Evolutionary conservation across 1,140 invertebrate species (phyloP).

Genomic region (Aphelinus certus): DNA sequence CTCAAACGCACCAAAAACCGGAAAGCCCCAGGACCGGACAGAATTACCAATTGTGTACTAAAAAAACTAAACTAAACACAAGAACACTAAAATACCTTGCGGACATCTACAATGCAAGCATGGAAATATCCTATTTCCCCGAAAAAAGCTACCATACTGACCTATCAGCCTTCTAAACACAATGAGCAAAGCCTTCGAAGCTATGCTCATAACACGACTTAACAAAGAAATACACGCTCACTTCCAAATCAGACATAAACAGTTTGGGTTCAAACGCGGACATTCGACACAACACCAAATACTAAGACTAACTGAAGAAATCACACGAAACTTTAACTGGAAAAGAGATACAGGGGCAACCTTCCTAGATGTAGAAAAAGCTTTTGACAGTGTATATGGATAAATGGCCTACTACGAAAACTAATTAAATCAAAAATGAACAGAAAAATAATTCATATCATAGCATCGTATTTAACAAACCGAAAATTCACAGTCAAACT

Average conservation of each 20-base stretch:
- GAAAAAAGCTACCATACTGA: slow-evolving; percentile 12
- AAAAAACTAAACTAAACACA: slow-evolving; percentile 13
- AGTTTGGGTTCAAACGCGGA: slow-evolving; percentile 15
- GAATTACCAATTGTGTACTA: slow-evolving; percentile 7
- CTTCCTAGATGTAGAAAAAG: not conserved
- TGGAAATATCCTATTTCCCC: slow-evolving; percentile 11
- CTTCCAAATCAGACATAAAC: not conserved
- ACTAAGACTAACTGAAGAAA: slow-evolving; percentile 15
- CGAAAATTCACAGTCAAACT: not conserved
- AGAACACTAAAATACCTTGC: not conserved
- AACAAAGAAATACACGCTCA: not conserved
- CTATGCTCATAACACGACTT: slow-evolving; percentile 5
- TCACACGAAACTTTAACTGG: not conserved
- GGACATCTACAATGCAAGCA: slow-evolving; percentile 8
- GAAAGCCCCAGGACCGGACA: slow-evolving; percentile 17
- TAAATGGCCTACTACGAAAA: slow-evolving; percentile 6
- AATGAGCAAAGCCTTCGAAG: slow-evolving; percentile 28
- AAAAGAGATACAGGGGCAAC: not conserved
- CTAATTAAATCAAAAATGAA: not conserved
- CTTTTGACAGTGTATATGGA: no score
- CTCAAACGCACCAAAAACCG: slow-evolving; percentile 10
- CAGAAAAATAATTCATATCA: not conserved
- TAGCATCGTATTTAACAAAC: not conserved
- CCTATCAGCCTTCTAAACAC: slow-evolving; percentile 24
- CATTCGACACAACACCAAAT: slow-evolving; percentile 23